Evolutionary conservation across 2,888 invertebrate genomes (phyloP), one percentile per base, ranked within the genome.

Genomic region (Eulithis testata): DNA sequence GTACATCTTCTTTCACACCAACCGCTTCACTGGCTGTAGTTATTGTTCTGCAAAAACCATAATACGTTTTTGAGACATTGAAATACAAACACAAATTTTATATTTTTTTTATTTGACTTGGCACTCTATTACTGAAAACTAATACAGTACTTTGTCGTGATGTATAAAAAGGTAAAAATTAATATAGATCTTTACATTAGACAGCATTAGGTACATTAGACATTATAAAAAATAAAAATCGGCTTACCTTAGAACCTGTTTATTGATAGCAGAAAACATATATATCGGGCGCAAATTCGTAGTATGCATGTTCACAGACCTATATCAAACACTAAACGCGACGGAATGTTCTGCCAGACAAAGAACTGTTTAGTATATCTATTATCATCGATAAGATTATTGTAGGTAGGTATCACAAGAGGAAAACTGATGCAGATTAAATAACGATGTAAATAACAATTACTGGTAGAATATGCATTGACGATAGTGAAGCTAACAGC

Each of bases 11-110:
- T 31, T 57, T 58, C 9, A 65, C 57, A 12, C 65, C 68, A 43
- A 55, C 65, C 8, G 67, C 40, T 6, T 73, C 50, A n/a, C 57
- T 57, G 40, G 70, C 70, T 8, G 65, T 62, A 44, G 76, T 52
- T 52, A 71, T 54, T 27, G 67, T 69, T 63, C 78, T 80, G 66
- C 3, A 63, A 69, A 47, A 47, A 12, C 47, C 7, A 14, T 3
- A 47, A 47, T 7, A 12, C 8, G 8, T 8, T 40, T 40, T 40
- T 11, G 4, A 31, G 6, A 31, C 4, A 31, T 31, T 3, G 6
- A 31, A 31, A 31, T 6, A n/a, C n/a, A n/a, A n/a, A n/a, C n/a
- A n/a, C n/a, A n/a, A n/a, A n/a, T n/a, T n/a, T n/a, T n/a, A n/a
- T n/a, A 31, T 31, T 1, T 31, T 31, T 31, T 31, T 31, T 31